Evolutionary conservation across 2,888 invertebrate species (phyloP).

Genomic region (Melieria omissa): DNA sequence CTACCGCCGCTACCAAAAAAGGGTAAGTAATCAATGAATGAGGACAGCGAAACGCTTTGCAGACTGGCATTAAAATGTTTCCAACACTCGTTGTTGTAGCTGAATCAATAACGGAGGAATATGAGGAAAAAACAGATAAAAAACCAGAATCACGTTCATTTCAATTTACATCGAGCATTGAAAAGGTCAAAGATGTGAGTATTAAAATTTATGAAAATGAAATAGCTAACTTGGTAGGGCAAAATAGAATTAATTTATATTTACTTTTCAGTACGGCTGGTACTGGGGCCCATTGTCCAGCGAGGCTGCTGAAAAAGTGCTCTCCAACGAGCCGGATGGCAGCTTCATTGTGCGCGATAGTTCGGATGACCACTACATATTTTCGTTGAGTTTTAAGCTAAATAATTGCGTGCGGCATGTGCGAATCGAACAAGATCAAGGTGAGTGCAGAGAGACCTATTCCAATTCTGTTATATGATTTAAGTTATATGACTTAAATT

Average conservation of each 20-base stretch:
- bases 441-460: conserved; percentile 67
- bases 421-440: conserved; percentile 94
- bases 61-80: neutral
- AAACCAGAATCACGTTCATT: conserved; percentile 68
- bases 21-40: conserved; percentile 53
- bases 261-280: conserved; percentile 83
- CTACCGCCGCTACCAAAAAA: conserved; percentile 75
- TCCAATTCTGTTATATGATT: neutral
- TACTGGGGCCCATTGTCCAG: conserved; percentile 95
- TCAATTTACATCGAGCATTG: conserved; percentile 91
- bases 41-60: neutral
- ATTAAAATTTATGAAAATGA: conserved; percentile 1
- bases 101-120: conserved; percentile 41
- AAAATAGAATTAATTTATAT: neutral
- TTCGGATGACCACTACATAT: conserved; percentile 94
- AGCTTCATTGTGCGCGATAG: conserved; percentile 94
- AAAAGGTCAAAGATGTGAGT: conserved; percentile 93
- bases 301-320: conserved; percentile 89
- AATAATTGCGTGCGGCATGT: conserved; percentile 91
- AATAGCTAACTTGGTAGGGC: neutral
- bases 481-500: conserved; percentile 13
- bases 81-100: conserved; percentile 38
- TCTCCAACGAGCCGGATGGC: conserved; percentile 92
- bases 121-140: conserved; percentile 48
- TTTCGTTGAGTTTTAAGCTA: conserved; percentile 91